Evolutionary conservation across 2,113 vertebrate species (phyloP), one percentile per base, ranked within the genome.

Genomic region (Pipra filicauda): DNA sequence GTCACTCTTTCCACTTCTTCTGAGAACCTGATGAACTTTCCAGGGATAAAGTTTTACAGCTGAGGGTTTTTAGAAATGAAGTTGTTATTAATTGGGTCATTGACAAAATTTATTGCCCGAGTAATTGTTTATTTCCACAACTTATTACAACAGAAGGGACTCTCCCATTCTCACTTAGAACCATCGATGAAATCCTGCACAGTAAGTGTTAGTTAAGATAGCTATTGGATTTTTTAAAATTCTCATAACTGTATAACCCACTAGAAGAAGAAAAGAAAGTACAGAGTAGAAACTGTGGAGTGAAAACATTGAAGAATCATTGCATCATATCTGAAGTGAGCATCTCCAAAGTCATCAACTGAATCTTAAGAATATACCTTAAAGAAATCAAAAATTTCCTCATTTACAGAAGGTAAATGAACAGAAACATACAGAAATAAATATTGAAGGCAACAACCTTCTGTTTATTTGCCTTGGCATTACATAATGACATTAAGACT

Each of bases 191-290:
- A 83, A 64, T 76, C 5, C 3, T 49, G 7, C 3, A 2, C 12
- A 48, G 5, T 49, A 79, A 76, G 16, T 52, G 52, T 31, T 65
- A 43, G 10, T 49, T 65, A 59, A 51, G 15, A 41, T 6, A 69
- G 9, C 1, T 64, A 18, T 7, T 52, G 8, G 2, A 12, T 33
- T 44, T 37, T 43, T 52, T 3, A 0, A 14, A 57, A 15, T n/a
- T 48, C 5, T 49, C 52, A 18, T 59, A 55, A 37, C 8, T 39
- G 2, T 15, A 6, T 22, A 66, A 10, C 9, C 2, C 49, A 35
- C 11, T 41, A 41, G 6, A 79, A 74, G 30, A 59, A 57, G 6
- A 39, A 59, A 39, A 64, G 65, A 39, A 54, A 88, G 2, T 21
- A 33, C 69, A 57, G 22, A 84, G n/a, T 11, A 73, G 21, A 85